Conservation (phyloP, 2,113 vertebrate species). For the Tauraco erythrolophus region DNA sequence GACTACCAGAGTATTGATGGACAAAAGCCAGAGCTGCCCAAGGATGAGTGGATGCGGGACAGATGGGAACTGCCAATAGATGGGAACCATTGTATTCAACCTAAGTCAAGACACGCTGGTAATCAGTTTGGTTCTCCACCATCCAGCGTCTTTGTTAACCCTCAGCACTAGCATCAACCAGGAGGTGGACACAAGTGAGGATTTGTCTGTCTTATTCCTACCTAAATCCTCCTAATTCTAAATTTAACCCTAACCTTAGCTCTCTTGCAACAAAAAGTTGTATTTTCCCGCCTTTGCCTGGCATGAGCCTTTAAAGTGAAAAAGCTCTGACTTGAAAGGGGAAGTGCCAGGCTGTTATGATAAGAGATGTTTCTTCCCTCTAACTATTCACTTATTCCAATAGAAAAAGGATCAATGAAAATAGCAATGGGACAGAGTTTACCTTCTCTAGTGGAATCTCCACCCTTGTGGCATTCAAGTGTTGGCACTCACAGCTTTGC, state of each 20-base stretch:
- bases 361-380: not conserved
- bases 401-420: not conserved
- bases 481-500: not conserved
- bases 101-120: not conserved
- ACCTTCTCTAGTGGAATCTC: not conserved
- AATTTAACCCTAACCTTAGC: not conserved
- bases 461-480: not conserved
- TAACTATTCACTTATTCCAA: not conserved
- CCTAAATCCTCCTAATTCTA: not conserved
- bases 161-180: not conserved
- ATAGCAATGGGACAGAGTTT: not conserved
- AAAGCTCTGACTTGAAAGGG: not conserved
- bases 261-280: not conserved
- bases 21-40: not conserved
- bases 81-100: fast-evolving
- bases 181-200: not conserved
- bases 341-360: not conserved
- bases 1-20: not conserved
- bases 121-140: not conserved
- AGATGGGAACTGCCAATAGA: not conserved
- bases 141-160: not conserved
- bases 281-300: not conserved
- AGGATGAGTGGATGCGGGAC: not conserved
- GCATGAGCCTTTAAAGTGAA: not conserved
- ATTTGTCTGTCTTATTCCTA: not conserved